Evolutionary conservation across 1,140 invertebrate species (phyloP), one percentile per base, ranked within the genome.

Genomic region (Hylaeus anthracinus): DNA sequence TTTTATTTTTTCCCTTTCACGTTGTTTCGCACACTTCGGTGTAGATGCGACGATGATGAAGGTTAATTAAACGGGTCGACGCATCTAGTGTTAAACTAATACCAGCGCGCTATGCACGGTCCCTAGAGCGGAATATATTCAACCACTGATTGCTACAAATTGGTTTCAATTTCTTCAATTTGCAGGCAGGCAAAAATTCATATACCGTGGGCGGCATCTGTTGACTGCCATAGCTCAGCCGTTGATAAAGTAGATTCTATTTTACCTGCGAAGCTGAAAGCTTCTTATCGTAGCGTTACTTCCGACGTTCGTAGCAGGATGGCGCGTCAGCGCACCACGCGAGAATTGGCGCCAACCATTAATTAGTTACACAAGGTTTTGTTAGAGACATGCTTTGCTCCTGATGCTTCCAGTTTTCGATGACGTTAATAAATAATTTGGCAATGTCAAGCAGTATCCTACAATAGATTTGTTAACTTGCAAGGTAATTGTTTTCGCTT

Each of bases 91-190:
- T 85, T 84, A 85, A 90, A 89, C 88, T 88, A 84, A 83, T 86
- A 72, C 74, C 69, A 53, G 66, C 77, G 85, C 67, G 83, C 78
- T 79, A 84, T 85, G 60, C 61, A 60, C 67, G 48, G 60, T 72
- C 63, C 51, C 55, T 63, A 41, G 58, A 37, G 26, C 26, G 70
- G 83, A 86, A 70, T 84, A 83, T 80, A 69, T 83, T 79, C 65
- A 75, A 60, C n/a, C 73, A n/a, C 60, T 85, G 89, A 92, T 91
- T 90, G 89, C 82, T 86, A 86, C 75, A 88, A 91, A 91, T 92
- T 91, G 89, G 53, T 84, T 86, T 81, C 85, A 92, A 92, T 92
- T 90, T 81, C 69, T 85, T 85, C 79, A 83, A 88, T 90, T 88
- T 85, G 72, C 60, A 48, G 51, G 64, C 55, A 64, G 63, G 48